Conservation (phyloP, 2,797 vertebrate species). For the Peromyscus eremicus region DNA sequence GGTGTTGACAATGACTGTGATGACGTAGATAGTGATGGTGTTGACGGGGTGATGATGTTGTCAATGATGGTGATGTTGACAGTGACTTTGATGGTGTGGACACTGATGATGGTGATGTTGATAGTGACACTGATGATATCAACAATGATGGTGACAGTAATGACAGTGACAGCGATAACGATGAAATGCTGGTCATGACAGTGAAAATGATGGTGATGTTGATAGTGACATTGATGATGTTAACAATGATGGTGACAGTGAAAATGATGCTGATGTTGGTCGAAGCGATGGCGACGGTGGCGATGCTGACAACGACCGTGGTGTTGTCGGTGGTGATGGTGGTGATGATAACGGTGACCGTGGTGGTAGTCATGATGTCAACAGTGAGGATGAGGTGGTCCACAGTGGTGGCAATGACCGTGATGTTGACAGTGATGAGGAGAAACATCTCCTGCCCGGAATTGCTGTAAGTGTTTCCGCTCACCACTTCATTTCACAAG, state of each 20-base stretch:
- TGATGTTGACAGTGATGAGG: not conserved
- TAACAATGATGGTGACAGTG: not conserved
- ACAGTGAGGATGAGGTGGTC: not conserved
- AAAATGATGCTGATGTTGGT: too few species aligned
- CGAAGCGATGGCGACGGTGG: accelerated
- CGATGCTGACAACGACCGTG: accelerated
- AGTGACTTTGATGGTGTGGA: not conserved
- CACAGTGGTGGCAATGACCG: not conserved
- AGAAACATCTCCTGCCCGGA: not conserved
- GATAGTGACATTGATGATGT: not conserved
- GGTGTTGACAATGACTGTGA: not conserved
- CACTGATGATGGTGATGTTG: not conserved
- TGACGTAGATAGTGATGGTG: not conserved
- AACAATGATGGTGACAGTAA: not conserved
- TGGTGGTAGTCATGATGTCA: too few species aligned
- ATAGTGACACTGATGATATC: not conserved
- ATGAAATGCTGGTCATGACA: not conserved
- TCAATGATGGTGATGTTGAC: not conserved
- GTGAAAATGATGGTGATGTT: not conserved
- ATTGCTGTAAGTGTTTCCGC: not conserved
- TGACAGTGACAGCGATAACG: not conserved
- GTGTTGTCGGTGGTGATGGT: accelerated
- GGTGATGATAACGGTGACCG: not conserved
- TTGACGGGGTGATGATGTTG: not conserved
- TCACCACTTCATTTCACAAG: not conserved